phyloP scores from a whole-genome alignment of 2,888 invertebrate species.

The Incurvaria masculella region DNA sequence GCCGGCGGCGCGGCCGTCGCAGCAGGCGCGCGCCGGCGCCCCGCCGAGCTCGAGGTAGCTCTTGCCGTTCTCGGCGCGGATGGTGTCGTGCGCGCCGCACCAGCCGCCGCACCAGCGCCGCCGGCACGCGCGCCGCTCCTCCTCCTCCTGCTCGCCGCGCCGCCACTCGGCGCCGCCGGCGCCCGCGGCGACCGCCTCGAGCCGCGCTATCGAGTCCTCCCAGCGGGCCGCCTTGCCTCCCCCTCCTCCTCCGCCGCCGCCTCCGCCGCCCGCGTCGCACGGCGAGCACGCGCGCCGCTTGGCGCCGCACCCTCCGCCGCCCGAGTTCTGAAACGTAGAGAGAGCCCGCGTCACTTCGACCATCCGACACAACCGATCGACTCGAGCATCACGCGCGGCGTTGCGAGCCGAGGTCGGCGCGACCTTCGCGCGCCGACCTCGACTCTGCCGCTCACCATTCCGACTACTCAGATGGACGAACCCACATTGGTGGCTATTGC shows the following conservation, averaged over 20 bases:
- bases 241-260: constrained; percentile 44
- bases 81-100: constrained; percentile 69
- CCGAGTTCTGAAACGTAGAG: neutral
- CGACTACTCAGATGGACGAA: too few species aligned
- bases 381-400: neutral
- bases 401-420: neutral
- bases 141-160: constrained; percentile 54
- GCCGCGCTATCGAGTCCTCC: constrained; percentile 50
- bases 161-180: constrained; percentile 62
- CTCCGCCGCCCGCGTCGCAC: constrained; percentile 41
- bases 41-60: constrained; percentile 84
- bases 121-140: constrained; percentile 51
- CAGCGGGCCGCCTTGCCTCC: constrained; percentile 48
- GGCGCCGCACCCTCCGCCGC: constrained; percentile 29
- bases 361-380: neutral
- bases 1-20: constrained; percentile 68
- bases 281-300: constrained; percentile 50
- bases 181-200: constrained; percentile 58
- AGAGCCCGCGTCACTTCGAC: neutral
- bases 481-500: too few species aligned
- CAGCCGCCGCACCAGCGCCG: constrained; percentile 57
- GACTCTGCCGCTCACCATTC: neutral
- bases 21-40: constrained; percentile 72
- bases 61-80: constrained; percentile 88
- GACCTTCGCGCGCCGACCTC: neutral